Percentiles rank a stretch among this genome's conserved stretches.
These are phyloP conservation scores for Myxocyprinus asiaticus DNA, from an alignment of 2,113 vertebrate genomes.

Conservation along the genomic window DNA sequence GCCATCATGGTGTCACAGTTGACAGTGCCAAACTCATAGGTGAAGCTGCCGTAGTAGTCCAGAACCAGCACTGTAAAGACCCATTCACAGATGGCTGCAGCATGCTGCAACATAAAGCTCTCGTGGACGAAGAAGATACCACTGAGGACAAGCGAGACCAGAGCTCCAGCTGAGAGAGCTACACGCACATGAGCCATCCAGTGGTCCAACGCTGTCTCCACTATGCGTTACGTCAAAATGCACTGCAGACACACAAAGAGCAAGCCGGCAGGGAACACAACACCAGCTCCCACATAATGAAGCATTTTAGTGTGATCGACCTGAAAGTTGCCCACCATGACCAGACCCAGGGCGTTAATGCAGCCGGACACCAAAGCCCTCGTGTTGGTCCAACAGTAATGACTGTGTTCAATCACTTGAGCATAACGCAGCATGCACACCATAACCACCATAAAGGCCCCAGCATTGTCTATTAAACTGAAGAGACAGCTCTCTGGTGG, in stretches of 20 bases:
- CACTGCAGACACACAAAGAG: conserved; percentile 91
- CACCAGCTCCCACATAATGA: conserved; percentile 86
- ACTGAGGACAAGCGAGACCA: conserved; percentile 85
- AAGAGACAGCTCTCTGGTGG: conserved; percentile 94
- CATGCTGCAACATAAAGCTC: conserved; percentile 85
- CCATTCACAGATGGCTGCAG: conserved; percentile 90
- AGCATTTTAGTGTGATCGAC: conserved; percentile 89
- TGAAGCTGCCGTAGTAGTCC: conserved; percentile 89
- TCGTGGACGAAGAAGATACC: conserved; percentile 84
- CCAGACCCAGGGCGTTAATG: conserved; percentile 83
- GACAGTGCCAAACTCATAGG: conserved; percentile 87
- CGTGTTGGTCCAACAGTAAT: conserved; percentile 86
- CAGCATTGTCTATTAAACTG: conserved; percentile 90
- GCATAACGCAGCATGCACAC: conserved; percentile 88
- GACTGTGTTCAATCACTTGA: conserved; percentile 87
- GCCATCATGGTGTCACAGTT: conserved; percentile 86
- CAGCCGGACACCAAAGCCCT: conserved; percentile 84
- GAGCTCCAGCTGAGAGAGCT: conserved; percentile 80
- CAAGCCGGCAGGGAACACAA: conserved; percentile 86
- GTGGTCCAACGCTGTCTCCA: conserved; percentile 80
- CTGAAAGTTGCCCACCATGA: conserved; percentile 93
- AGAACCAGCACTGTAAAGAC: conserved; percentile 88
- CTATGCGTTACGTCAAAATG: conserved; percentile 84
- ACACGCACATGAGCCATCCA: conserved; percentile 85
- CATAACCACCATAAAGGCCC: conserved; percentile 92